Evolutionary conservation across 2,888 invertebrate species (phyloP).

Genomic region (Baccha elongata): DNA sequence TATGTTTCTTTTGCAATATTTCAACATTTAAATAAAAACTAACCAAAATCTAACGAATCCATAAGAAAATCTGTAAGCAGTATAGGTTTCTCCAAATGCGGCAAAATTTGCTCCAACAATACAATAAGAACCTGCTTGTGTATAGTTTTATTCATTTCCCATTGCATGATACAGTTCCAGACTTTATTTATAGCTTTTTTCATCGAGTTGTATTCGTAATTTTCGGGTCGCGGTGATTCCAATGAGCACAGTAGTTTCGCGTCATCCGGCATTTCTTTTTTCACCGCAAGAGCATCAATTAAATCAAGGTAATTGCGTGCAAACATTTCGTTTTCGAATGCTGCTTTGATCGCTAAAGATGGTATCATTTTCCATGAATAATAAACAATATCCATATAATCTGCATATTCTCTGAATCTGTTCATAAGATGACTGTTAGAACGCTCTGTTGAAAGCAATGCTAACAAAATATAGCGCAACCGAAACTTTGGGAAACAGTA

Average conservation of each 20-base stretch:
- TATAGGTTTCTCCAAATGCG: constrained; percentile 90
- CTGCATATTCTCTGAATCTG: constrained; percentile 89
- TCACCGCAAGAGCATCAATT: constrained; percentile 84
- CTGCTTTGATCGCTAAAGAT: constrained; percentile 84
- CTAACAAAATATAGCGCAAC: constrained; percentile 86
- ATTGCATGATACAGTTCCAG: constrained; percentile 90
- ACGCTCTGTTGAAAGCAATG: constrained; percentile 85
- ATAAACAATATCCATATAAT: constrained; percentile 89
- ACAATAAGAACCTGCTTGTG: constrained; percentile 91
- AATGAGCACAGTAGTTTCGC: constrained; percentile 82
- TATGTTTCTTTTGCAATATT: constrained; percentile 11
- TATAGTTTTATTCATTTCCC: constrained; percentile 86
- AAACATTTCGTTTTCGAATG: constrained; percentile 83
- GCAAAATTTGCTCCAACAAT: constrained; percentile 91
- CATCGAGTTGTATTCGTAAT: constrained; percentile 84
- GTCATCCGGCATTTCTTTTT: constrained; percentile 77
- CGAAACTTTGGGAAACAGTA: constrained; percentile 87
- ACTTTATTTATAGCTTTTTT: constrained; percentile 87
- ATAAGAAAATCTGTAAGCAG: constrained; percentile 95
- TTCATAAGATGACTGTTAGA: constrained; percentile 85
- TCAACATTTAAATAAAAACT: constrained; percentile 28
- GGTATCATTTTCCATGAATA: constrained; percentile 87
- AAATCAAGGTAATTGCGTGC: constrained; percentile 87
- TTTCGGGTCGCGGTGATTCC: constrained; percentile 76
- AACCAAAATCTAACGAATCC: constrained; percentile 92